These are phyloP conservation scores for Petrosia ficiformis DNA, from an alignment of 37 sponge, comb jelly and placozoan species.

Conservation along the genomic window DNA sequence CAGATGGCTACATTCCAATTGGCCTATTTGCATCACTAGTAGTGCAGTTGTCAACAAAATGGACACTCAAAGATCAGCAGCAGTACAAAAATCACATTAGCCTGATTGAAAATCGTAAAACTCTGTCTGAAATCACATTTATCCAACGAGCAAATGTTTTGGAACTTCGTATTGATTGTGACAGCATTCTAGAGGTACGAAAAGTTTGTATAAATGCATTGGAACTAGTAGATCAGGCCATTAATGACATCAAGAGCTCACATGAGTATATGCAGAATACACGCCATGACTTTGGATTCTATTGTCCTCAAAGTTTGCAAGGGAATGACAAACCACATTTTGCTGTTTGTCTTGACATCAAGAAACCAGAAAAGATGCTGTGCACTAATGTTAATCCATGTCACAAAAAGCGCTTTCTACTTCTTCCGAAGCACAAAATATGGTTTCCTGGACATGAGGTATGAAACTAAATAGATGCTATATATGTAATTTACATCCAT, in stretches of 20 bases:
- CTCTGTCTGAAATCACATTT: background rate
- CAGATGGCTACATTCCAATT: background rate
- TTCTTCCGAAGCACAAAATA: background rate
- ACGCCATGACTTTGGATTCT: background rate
- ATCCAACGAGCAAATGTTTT: background rate
- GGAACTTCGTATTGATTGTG: too few species aligned
- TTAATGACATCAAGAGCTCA: too few species aligned
- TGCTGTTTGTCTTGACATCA: background rate
- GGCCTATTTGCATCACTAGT: background rate
- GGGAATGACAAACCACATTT: background rate
- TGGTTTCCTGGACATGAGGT: background rate
- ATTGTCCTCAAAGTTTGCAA: background rate
- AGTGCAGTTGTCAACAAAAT: background rate
- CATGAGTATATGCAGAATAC: too few species aligned
- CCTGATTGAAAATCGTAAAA: background rate
- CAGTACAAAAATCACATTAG: background rate
- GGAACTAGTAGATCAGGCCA: too few species aligned
- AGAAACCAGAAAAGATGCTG: background rate
- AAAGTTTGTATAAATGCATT: too few species aligned
- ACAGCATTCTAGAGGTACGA: too few species aligned
- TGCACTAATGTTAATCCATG: background rate
- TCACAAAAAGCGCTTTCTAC: background rate
- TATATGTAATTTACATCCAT: background rate
- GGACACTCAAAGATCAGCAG: background rate
- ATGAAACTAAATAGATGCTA: background rate